phyloP scores from a whole-genome alignment of 1,140 invertebrate species.

The Amyelois transitella region DNA sequence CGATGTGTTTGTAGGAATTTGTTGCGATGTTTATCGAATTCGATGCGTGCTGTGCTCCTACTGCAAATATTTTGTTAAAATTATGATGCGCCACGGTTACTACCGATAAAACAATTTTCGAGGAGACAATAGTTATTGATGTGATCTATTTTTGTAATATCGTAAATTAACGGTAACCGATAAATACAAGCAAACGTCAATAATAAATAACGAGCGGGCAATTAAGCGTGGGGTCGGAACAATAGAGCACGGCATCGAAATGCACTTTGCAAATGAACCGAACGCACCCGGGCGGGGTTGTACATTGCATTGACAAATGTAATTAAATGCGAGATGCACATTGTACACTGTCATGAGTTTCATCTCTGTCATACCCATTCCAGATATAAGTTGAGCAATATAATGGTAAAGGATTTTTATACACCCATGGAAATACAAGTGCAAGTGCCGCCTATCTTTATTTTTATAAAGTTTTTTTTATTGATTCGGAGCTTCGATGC shows the following conservation, averaged over 20 bases:
- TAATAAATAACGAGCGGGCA: conserved; percentile 65
- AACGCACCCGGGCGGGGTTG: conserved; percentile 26
- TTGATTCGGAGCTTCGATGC: too few species aligned
- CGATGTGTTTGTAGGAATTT: conserved; percentile 66
- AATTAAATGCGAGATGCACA: conserved; percentile 62
- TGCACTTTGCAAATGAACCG: conserved; percentile 73
- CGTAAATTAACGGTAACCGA: background rate
- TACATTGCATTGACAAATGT: conserved; percentile 39
- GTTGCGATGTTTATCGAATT: conserved; percentile 64
- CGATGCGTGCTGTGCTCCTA: conserved; percentile 48
- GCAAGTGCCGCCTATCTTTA: background rate
- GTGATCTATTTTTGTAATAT: background rate
- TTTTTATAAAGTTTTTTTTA: too few species aligned
- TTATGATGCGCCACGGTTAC: conserved; percentile 6
- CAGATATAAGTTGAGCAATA: background rate
- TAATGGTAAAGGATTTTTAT: background rate
- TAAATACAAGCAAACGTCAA: conserved; percentile 41
- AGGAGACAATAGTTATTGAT: background rate
- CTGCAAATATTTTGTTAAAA: conserved; percentile 33
- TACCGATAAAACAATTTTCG: background rate
- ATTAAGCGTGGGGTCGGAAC: conserved; percentile 64
- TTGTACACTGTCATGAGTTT: conserved; percentile 48
- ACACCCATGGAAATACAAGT: background rate
- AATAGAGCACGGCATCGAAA: conserved; percentile 66
- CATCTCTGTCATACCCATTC: conserved; percentile 16